phyloP scores from a whole-genome alignment of 2,797 vertebrate genomes.

The Tenualosa ilisha region DNA sequence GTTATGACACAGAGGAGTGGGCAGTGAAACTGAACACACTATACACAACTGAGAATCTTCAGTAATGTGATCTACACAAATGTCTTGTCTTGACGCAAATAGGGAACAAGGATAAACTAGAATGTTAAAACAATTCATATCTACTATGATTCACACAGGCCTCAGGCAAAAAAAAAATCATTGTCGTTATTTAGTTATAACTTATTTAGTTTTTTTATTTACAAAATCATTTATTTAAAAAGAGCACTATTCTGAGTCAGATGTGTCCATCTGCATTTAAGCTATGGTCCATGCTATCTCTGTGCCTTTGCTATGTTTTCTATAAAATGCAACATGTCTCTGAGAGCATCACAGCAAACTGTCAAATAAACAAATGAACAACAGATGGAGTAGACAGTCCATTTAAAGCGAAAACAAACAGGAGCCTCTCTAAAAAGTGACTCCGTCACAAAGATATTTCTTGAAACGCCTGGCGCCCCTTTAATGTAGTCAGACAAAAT shows the following conservation, averaged over 20 bases:
- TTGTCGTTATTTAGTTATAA: neutral
- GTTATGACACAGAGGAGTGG: neutral
- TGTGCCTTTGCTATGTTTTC: neutral
- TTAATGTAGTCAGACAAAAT: conserved; percentile 52
- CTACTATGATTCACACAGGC: neutral
- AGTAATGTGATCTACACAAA: too few relatives aligned
- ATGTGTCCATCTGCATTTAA: neutral
- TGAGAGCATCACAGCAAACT: neutral
- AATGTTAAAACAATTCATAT: neutral
- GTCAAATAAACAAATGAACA: conserved; percentile 14
- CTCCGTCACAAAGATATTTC: conserved; percentile 24
- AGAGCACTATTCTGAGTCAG: neutral
- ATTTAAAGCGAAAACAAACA: conserved; percentile 21
- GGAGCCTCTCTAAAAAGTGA: neutral
- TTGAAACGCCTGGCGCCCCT: conserved; percentile 45
- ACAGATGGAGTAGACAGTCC: neutral
- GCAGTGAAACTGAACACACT: neutral
- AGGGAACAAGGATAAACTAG: neutral
- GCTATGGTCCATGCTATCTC: neutral
- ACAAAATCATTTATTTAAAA: neutral
- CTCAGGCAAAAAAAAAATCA: neutral
- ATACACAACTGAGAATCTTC: too few relatives aligned
- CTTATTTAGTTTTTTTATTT: neutral
- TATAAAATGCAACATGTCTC: neutral
- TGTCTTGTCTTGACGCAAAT: neutral